Evolutionary conservation across 2,113 vertebrate genomes (phyloP).

Genomic region (Tinamus guttatus): DNA sequence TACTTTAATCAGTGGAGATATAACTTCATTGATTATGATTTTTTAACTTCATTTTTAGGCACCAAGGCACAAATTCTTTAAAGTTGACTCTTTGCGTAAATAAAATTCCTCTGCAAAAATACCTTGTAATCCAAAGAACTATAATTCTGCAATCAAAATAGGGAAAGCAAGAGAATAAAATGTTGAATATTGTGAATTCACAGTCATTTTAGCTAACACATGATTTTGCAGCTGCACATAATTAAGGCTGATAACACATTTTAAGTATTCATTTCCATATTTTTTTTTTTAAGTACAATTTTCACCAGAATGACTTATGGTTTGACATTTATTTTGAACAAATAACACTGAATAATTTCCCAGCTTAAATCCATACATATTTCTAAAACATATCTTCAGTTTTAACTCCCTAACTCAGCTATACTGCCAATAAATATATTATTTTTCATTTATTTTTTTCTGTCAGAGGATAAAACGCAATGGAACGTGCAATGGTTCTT

Average conservation of each 20-base stretch:
- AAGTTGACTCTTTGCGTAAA: neutral
- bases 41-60: neutral
- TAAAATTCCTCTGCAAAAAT: neutral
- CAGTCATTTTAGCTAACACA: neutral
- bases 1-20: neutral
- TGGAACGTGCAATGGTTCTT: neutral
- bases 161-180: neutral
- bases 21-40: neutral
- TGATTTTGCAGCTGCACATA: neutral
- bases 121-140: neutral
- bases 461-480: neutral
- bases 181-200: neutral
- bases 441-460: neutral
- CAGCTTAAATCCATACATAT: neutral
- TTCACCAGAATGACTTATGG: neutral
- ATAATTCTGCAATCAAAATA: neutral
- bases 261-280: neutral
- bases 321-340: neutral
- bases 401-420: neutral
- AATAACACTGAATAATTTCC: neutral
- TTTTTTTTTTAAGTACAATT: neutral
- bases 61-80: neutral
- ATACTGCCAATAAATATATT: fast-evolving
- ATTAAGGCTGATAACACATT: neutral
- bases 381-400: neutral